These are phyloP conservation scores for Pantelozetes paolii DNA, from an alignment of 2,888 invertebrate genomes.

Conservation along the genomic window DNA sequence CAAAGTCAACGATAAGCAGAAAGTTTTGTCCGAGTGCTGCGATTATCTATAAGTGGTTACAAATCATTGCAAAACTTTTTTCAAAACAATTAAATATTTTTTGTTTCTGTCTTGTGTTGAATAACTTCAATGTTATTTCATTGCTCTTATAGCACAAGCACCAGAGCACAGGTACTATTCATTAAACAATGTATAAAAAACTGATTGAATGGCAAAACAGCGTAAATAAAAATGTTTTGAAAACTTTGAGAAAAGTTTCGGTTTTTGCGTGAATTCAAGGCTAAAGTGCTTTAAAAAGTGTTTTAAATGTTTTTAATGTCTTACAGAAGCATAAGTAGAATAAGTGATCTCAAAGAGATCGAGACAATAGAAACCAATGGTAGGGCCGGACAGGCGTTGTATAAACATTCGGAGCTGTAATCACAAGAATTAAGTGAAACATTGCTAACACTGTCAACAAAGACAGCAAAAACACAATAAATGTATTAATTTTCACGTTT, in stretches of 20 bases:
- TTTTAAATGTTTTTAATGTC: slow-evolving; percentile 1
- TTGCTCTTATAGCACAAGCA: neutral
- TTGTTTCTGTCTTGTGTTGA: neutral
- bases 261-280: slow-evolving; percentile 9
- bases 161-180: too few relatives aligned
- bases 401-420: slow-evolving; percentile 41
- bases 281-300: neutral
- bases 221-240: neutral
- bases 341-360: slow-evolving; percentile 43
- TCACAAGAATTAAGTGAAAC: slow-evolving; percentile 7
- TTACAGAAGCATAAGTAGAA: slow-evolving; percentile 41
- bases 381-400: slow-evolving; percentile 41
- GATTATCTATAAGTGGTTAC: slow-evolving; percentile 29
- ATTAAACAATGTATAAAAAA: slow-evolving; percentile 11
- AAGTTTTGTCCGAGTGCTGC: slow-evolving; percentile 42
- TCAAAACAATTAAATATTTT: neutral
- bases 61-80: neutral
- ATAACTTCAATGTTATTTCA: slow-evolving; percentile 1
- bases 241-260: neutral
- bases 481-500: slow-evolving; percentile 4
- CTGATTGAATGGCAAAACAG: slow-evolving; percentile 8
- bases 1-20: slow-evolving; percentile 42
- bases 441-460: neutral
- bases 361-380: slow-evolving; percentile 43
- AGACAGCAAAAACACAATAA: neutral